Conservation (phyloP, 2,888 invertebrate species). For the Ichneumoninae sp. region DNA sequence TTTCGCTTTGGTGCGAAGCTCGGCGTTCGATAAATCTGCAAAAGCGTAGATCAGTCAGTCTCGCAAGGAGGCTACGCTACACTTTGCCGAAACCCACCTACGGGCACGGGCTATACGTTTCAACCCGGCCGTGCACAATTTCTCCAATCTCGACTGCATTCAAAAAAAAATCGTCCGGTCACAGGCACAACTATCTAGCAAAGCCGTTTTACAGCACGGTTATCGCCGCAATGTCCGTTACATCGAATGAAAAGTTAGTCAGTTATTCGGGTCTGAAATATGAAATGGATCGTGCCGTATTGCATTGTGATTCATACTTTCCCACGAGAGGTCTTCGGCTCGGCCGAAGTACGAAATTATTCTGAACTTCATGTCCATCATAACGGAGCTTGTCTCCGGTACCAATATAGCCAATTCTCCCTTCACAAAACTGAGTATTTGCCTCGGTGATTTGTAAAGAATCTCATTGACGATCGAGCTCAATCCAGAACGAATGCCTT, state of each 20-base stretch:
- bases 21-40: constrained; percentile 87
- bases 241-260: constrained; percentile 25
- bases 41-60: constrained; percentile 52
- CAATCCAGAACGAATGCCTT: constrained; percentile 80
- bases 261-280: background rate
- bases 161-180: constrained; percentile 8
- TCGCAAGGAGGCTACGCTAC: background rate
- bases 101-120: constrained; percentile 19
- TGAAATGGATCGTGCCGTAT: background rate
- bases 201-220: constrained; percentile 12
- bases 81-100: constrained; percentile 34
- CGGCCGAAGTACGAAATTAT: constrained; percentile 88
- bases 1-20: constrained; percentile 86
- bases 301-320: constrained; percentile 84
- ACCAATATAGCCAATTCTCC: constrained; percentile 86
- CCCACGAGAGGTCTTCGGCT: constrained; percentile 86
- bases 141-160: constrained; percentile 1
- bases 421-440: constrained; percentile 86
- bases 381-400: constrained; percentile 87
- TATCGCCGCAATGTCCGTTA: constrained; percentile 31
- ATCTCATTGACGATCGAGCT: constrained; percentile 86
- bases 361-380: constrained; percentile 88
- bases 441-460: constrained; percentile 85
- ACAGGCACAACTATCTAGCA: constrained; percentile 30
- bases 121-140: constrained; percentile 18